Percentiles rank a stretch among this genome's conserved stretches.
phyloP scores from a whole-genome alignment of 2,888 invertebrate genomes.

The Kuschelorhynchus macadamiae region DNA sequence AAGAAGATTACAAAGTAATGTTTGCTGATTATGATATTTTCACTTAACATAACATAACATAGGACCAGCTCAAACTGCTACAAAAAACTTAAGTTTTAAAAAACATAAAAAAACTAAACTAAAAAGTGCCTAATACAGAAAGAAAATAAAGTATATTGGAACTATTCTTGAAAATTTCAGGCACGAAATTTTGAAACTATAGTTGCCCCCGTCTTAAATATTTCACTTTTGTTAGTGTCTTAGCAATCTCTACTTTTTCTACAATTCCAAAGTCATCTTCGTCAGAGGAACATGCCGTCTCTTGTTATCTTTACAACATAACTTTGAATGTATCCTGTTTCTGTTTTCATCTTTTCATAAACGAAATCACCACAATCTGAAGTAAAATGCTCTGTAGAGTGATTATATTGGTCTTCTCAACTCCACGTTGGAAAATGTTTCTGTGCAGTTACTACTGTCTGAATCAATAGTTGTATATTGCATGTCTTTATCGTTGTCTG shows the following conservation, averaged over 20 bases:
- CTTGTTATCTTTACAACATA: not conserved
- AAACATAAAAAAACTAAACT: no score
- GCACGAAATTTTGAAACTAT: slow-evolving; percentile 8
- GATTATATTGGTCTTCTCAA: not conserved
- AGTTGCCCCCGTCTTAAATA: slow-evolving; percentile 3
- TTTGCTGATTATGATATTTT: no score
- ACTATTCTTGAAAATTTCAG: no score
- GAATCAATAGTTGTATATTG: not conserved
- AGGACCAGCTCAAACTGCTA: no score
- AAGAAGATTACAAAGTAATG: no score
- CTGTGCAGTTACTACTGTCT: not conserved
- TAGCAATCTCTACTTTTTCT: not conserved
- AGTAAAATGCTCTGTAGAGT: no score
- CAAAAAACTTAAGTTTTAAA: no score
- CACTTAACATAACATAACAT: no score
- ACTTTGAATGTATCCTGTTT: not conserved
- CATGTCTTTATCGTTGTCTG: not conserved
- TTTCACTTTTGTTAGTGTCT: not conserved
- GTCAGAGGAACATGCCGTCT: no score
- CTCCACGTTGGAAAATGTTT: slow-evolving; percentile 3
- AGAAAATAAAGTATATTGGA: no score
- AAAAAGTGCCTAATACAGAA: no score
- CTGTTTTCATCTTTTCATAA: slow-evolving; percentile 2
- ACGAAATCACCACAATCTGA: not conserved
- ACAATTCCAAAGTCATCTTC: not conserved